Conservation (phyloP, 2,113 vertebrate genomes). For the Procapra przewalskii region DNA sequence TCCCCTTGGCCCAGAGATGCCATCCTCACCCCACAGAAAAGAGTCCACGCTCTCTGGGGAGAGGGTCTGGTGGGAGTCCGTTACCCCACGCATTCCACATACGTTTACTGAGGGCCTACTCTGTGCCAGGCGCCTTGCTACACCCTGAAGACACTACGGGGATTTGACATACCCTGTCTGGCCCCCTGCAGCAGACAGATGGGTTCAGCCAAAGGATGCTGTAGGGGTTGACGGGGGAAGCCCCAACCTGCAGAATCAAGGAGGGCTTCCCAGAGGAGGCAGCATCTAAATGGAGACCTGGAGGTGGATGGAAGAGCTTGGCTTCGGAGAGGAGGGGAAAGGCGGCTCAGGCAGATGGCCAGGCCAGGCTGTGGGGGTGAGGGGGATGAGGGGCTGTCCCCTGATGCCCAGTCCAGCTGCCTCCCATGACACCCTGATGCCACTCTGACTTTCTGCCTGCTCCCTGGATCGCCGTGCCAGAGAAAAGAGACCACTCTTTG, state of each 20-base stretch:
- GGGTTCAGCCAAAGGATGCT: background rate
- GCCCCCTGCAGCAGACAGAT: background rate
- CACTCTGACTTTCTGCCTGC: background rate
- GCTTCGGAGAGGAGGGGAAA: background rate
- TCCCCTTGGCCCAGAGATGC: background rate
- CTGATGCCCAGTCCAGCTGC: background rate
- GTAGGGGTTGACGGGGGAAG: background rate
- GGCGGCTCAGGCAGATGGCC: rapidly evolving
- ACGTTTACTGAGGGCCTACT: background rate
- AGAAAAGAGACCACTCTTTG: background rate
- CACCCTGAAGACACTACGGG: background rate
- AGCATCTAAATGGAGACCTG: background rate
- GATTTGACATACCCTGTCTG: background rate
- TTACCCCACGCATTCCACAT: background rate
- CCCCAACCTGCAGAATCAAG: background rate
- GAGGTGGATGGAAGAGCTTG: background rate
- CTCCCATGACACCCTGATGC: background rate
- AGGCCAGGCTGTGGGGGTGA: background rate
- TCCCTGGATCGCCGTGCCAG: background rate
- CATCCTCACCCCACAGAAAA: background rate
- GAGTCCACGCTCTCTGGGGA: background rate
- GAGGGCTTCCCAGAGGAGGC: background rate
- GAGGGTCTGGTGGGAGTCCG: background rate
- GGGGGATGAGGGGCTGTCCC: rapidly evolving
- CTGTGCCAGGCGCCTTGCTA: background rate